Evolutionary conservation across 2,113 vertebrate genomes (phyloP).

Genomic region (Chaetodon trifascialis): DNA sequence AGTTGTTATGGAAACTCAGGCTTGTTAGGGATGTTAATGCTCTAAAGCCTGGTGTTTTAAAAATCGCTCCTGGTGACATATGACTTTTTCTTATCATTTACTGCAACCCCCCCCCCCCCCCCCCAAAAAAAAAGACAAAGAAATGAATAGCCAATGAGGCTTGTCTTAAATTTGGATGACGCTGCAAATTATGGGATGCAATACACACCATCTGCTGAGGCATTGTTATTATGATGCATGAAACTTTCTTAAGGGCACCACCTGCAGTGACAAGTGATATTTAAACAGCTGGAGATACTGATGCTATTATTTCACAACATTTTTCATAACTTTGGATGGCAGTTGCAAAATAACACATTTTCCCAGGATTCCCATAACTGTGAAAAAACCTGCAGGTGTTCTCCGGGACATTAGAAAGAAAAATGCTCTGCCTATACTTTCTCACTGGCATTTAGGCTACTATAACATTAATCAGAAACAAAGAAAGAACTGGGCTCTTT

Average conservation of each 20-base stretch:
- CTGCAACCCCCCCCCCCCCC: neutral
- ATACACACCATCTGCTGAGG: constrained; percentile 37
- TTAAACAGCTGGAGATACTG: constrained; percentile 55
- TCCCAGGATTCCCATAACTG: constrained; percentile 20
- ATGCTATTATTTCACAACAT: constrained; percentile 27
- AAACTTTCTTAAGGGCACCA: constrained; percentile 34
- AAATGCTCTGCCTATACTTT: constrained; percentile 22
- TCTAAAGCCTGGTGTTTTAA: constrained; percentile 2
- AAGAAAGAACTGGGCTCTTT: neutral
- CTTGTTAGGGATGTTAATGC: constrained; percentile 23
- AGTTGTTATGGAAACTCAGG: constrained; percentile 50
- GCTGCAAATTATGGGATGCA: constrained; percentile 41
- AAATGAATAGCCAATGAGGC: constrained; percentile 1
- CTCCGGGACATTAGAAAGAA: constrained; percentile 3
- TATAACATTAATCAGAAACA: constrained; percentile 21
- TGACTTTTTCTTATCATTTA: neutral
- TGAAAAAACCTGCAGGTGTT: constrained; percentile 18
- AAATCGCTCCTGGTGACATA: neutral
- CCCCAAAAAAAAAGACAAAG: constrained; percentile 10
- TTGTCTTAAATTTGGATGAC: constrained; percentile 26
- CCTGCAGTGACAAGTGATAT: constrained; percentile 49
- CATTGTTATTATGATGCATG: constrained; percentile 25
- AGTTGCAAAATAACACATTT: constrained; percentile 36
- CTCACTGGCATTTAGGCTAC: neutral
- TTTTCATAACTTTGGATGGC: constrained; percentile 49